Percentiles rank a stretch among this genome's conserved stretches.
phyloP scores from a whole-genome alignment of 2,888 invertebrate genomes.

The Agonopterix heracliana region DNA sequence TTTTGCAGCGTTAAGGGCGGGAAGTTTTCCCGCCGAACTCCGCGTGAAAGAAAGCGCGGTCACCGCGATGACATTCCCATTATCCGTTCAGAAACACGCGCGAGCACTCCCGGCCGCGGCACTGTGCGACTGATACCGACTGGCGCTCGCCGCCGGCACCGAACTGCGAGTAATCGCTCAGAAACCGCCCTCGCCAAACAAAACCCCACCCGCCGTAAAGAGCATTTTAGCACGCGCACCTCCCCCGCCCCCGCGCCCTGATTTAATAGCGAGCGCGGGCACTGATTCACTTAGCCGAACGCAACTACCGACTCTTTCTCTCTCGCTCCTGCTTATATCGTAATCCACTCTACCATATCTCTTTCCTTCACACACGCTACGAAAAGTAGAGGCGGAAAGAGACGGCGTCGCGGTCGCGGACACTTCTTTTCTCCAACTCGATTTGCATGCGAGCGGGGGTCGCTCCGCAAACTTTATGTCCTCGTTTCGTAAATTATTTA shows the following conservation, averaged over 20 bases:
- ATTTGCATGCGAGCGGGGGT: conserved; percentile 72
- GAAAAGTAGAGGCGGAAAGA: conserved; percentile 42
- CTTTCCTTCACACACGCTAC: conserved; percentile 30
- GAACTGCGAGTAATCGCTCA: conserved; percentile 47
- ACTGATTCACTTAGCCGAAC: conserved; percentile 75
- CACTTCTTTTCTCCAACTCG: conserved; percentile 71
- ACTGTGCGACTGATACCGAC: conserved; percentile 33
- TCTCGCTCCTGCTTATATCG: conserved; percentile 43
- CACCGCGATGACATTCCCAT: conserved; percentile 62
- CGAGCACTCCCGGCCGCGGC: conserved; percentile 46
- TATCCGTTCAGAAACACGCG: conserved; percentile 37
- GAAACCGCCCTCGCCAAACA: conserved; percentile 74
- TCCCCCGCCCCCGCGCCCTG: conserved; percentile 64
- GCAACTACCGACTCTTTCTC: conserved; percentile 62
- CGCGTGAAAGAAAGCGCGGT: conserved; percentile 56
- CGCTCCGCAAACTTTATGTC: conserved; percentile 73
- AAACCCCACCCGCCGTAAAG: conserved; percentile 73
- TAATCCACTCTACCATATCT: conserved; percentile 26
- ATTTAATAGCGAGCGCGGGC: conserved; percentile 75
- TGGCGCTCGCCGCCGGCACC: conserved; percentile 19
- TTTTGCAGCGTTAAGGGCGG: conserved; percentile 68
- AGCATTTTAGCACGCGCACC: conserved; percentile 69
- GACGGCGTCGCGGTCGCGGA: conserved; percentile 52
- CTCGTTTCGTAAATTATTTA: conserved; percentile 75
- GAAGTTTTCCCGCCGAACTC: conserved; percentile 69